phyloP scores from a whole-genome alignment of 2,888 invertebrate species.

The Ceratothoa steindachneri region DNA sequence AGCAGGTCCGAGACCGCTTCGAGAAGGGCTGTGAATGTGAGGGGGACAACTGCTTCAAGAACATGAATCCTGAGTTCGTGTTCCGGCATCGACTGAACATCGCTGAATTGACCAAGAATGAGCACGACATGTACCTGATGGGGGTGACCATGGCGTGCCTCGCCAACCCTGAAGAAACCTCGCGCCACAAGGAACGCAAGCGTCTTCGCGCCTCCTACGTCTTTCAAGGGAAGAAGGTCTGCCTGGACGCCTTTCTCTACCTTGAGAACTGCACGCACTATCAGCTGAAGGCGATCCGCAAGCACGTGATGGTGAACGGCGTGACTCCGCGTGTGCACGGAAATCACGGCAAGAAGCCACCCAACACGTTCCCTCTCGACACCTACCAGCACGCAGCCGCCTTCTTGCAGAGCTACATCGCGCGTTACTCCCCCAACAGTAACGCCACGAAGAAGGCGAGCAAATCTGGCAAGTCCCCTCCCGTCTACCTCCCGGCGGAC shows the following conservation, averaged over 20 bases:
- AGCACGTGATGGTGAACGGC: slow-evolving; percentile 73
- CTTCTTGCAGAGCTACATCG: slow-evolving; percentile 69
- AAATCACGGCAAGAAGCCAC: slow-evolving; percentile 73
- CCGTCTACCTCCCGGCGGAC: slow-evolving; percentile 56
- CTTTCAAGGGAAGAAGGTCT: slow-evolving; percentile 71
- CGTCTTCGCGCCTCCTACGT: slow-evolving; percentile 70
- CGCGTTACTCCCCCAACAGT: slow-evolving; percentile 38
- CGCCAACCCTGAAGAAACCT: slow-evolving; percentile 67
- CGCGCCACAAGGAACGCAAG: slow-evolving; percentile 67
- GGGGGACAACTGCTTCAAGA: slow-evolving; percentile 69
- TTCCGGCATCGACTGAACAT: slow-evolving; percentile 72
- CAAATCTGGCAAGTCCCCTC: slow-evolving; percentile 39
- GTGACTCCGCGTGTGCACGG: slow-evolving; percentile 74
- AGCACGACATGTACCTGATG: slow-evolving; percentile 80
- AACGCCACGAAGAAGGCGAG: slow-evolving; percentile 40
- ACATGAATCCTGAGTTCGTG: slow-evolving; percentile 69
- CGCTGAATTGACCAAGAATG: slow-evolving; percentile 72
- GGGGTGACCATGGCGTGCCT: slow-evolving; percentile 78
- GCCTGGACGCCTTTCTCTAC: slow-evolving; percentile 72
- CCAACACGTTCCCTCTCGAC: slow-evolving; percentile 72
- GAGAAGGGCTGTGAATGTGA: slow-evolving; percentile 71
- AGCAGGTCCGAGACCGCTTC: slow-evolving; percentile 65
- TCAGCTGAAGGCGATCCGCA: slow-evolving; percentile 70
- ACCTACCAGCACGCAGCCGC: slow-evolving; percentile 73
- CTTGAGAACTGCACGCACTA: slow-evolving; percentile 75